These are phyloP conservation scores for Falco rusticolus DNA, from an alignment of 2,797 vertebrate genomes.

Conservation along the genomic window DNA sequence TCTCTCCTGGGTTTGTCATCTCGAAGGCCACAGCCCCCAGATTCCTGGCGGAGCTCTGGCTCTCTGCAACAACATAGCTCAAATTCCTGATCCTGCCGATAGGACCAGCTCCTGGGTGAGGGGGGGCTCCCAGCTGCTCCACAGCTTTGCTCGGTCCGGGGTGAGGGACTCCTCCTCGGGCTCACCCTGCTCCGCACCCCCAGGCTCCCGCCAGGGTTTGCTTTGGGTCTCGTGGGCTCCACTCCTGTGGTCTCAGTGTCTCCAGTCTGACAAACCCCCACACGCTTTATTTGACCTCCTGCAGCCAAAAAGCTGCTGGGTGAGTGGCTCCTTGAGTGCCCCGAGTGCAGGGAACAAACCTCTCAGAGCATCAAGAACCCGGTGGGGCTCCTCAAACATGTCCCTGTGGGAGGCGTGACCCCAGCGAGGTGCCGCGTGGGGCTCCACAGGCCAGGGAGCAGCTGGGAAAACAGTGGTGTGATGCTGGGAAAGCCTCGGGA, in stretches of 20 bases:
- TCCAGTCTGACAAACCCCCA: background rate
- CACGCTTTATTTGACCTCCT: background rate
- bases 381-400: accelerated
- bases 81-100: conserved; percentile 19
- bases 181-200: background rate
- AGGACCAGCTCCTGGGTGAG: background rate
- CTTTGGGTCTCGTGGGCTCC: background rate
- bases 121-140: background rate
- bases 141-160: accelerated
- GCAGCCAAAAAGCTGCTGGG: background rate
- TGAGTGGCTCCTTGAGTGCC: background rate
- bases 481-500: background rate
- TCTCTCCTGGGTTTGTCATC: background rate
- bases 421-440: accelerated
- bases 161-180: background rate
- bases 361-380: background rate
- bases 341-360: background rate
- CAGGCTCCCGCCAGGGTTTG: background rate
- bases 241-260: background rate
- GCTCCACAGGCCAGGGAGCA: background rate
- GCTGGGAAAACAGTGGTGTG: accelerated
- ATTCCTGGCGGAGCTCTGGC: background rate
- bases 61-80: background rate
- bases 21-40: background rate
- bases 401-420: background rate